Conservation (phyloP, 2,888 invertebrate species). For the Spisula solida region DNA sequence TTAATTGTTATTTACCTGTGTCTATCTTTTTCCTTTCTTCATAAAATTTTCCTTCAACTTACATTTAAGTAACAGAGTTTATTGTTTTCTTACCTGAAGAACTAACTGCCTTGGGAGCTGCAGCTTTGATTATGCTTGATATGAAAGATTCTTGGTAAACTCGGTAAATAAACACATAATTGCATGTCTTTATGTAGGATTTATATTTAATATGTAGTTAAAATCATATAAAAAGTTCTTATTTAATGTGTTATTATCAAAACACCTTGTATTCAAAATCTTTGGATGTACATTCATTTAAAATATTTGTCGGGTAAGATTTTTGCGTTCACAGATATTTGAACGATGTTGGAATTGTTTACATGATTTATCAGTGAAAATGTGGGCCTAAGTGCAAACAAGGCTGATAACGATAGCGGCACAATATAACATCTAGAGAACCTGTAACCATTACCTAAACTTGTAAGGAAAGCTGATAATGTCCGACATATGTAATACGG, state of each 20-base stretch:
- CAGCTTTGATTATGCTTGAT: not conserved
- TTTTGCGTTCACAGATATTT: not conserved
- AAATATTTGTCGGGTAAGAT: not conserved
- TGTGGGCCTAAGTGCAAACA: constrained; percentile 20
- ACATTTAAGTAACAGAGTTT: not conserved
- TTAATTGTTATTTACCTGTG: too few relatives aligned
- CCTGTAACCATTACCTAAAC: constrained; percentile 16
- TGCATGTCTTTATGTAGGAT: not conserved
- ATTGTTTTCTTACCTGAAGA: not conserved
- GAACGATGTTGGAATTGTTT: constrained; percentile 6
- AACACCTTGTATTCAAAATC: not conserved
- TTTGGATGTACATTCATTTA: not conserved
- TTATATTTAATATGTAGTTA: not conserved
- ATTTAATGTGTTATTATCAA: not conserved
- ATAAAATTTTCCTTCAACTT: not conserved
- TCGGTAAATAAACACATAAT: not conserved
- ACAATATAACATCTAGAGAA: not conserved
- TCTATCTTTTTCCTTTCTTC: not conserved
- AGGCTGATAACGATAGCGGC: not conserved
- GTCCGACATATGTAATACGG: not conserved
- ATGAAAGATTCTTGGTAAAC: not conserved
- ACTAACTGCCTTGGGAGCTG: not conserved
- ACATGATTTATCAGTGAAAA: constrained; percentile 19
- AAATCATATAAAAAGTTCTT: not conserved
- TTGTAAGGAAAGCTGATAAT: not conserved